Evolutionary conservation across 2,888 invertebrate species (phyloP).

Genomic region (Nymphalis c-album): DNA sequence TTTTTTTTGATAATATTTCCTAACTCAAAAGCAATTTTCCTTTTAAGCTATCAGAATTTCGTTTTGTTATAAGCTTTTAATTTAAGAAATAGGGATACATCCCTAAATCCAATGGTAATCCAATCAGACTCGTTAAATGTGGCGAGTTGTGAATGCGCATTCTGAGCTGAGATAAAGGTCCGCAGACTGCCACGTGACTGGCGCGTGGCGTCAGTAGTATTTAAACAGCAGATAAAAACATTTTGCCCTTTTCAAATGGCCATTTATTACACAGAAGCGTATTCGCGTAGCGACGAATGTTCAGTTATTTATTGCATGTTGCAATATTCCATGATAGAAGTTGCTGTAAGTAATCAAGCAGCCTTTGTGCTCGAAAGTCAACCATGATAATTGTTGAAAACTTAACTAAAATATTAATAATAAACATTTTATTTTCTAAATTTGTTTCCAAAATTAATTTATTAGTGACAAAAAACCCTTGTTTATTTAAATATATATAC

Average conservation of each 20-base stretch:
- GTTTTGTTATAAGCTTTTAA: slow-evolving; percentile 32
- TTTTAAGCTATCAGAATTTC: slow-evolving; percentile 9
- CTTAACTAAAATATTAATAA: no score
- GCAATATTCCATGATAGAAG: no score
- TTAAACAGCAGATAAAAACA: slow-evolving; percentile 60
- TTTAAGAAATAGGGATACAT: slow-evolving; percentile 33
- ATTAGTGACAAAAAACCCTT: no score
- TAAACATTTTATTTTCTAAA: no score
- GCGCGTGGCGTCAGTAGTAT: slow-evolving; percentile 65
- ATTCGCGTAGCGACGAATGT: slow-evolving; percentile 4
- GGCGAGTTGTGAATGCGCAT: slow-evolving; percentile 75
- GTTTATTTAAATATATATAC: no score
- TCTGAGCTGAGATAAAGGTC: slow-evolving; percentile 68
- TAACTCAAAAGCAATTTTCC: neutral
- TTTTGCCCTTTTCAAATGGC: slow-evolving; percentile 52
- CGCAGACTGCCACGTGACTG: slow-evolving; percentile 64
- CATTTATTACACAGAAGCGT: slow-evolving; percentile 52
- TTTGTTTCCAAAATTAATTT: no score
- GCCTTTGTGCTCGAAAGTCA: no score
- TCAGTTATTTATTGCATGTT: neutral
- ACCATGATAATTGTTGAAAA: no score
- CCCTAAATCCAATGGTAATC: slow-evolving; percentile 54
- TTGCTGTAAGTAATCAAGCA: no score
- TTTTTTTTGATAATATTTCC: neutral
- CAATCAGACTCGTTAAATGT: slow-evolving; percentile 68